Evolutionary conservation across 2,797 vertebrate genomes (phyloP).

Genomic region (Syncerus caffer): DNA sequence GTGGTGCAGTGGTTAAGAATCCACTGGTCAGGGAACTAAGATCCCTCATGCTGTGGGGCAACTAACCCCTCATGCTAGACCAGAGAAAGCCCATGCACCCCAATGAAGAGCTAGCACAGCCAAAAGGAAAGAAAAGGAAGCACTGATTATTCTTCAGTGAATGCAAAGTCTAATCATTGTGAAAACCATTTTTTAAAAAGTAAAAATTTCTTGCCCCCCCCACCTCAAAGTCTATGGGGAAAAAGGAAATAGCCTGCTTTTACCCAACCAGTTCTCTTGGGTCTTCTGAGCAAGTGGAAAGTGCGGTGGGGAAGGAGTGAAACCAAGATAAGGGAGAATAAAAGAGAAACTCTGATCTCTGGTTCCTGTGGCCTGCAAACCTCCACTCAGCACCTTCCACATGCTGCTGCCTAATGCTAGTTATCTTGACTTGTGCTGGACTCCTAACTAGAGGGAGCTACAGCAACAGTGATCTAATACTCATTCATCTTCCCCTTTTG

Average conservation of each 20-base stretch:
- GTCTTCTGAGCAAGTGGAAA: background rate
- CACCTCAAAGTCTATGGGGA: background rate
- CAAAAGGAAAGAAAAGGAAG: background rate
- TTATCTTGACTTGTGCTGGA: background rate
- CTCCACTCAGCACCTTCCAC: background rate
- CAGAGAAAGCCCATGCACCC: background rate
- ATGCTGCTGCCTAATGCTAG: background rate
- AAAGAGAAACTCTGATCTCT: background rate
- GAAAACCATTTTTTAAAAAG: background rate
- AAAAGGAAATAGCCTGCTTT: background rate
- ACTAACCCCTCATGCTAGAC: background rate
- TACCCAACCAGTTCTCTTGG: background rate
- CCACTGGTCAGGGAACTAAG: background rate
- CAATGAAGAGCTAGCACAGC: background rate
- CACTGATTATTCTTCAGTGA: background rate
- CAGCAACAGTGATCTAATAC: background rate
- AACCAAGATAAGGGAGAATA: background rate
- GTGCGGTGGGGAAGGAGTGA: background rate
- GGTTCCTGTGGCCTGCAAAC: background rate
- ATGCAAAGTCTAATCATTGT: background rate
- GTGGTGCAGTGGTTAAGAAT: background rate
- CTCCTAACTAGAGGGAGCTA: background rate
- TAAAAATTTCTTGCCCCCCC: background rate
- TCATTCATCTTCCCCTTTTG: background rate
- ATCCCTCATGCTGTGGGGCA: background rate